A percentile compares a stretch with the other conserved stretches of the same genome.
Evolutionary conservation across 2,888 invertebrate genomes (phyloP).

Genomic region (Hermodice carunculata): DNA sequence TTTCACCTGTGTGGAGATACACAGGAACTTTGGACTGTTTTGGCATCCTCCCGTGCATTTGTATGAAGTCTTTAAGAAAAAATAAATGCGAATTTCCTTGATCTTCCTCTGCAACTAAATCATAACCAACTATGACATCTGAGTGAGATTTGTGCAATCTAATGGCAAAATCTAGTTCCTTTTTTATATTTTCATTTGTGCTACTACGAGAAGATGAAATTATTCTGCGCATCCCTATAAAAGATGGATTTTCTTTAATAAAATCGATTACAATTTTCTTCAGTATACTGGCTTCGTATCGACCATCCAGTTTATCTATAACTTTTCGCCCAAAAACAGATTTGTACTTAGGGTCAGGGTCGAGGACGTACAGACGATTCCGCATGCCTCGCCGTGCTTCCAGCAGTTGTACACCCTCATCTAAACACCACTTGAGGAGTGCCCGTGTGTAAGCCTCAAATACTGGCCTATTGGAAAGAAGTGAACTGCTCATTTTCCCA

Average conservation of each 20-base stretch:
- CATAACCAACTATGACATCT: slow-evolving; percentile 36
- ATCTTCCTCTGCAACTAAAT: slow-evolving; percentile 42
- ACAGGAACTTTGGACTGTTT: slow-evolving; percentile 25
- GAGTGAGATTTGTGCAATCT: slow-evolving; percentile 32
- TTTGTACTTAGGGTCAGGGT: not conserved
- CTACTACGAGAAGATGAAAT: too few relatives aligned
- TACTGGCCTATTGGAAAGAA: slow-evolving; percentile 34
- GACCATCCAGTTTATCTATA: not conserved
- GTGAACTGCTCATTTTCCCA: slow-evolving; percentile 21
- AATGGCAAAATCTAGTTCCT: slow-evolving; percentile 22
- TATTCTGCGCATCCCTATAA: slow-evolving; percentile 14
- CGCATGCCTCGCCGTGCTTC: slow-evolving; percentile 14
- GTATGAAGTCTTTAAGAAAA: slow-evolving; percentile 32
- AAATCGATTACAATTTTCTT: not conserved
- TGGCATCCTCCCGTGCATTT: slow-evolving; percentile 12
- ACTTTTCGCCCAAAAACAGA: slow-evolving; percentile 1
- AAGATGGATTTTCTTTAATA: slow-evolving; percentile 1
- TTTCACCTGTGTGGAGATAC: slow-evolving; percentile 41
- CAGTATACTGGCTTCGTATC: slow-evolving; percentile 11
- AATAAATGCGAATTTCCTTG: slow-evolving; percentile 35
- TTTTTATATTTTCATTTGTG: not conserved
- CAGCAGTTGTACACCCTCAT: slow-evolving; percentile 35
- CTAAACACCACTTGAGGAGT: slow-evolving; percentile 22
- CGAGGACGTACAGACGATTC: slow-evolving; percentile 6
- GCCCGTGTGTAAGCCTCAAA: slow-evolving; percentile 26